These are phyloP conservation scores for Lasiurus borealis DNA, from an alignment of 2,113 vertebrate species.

Conservation along the genomic window DNA sequence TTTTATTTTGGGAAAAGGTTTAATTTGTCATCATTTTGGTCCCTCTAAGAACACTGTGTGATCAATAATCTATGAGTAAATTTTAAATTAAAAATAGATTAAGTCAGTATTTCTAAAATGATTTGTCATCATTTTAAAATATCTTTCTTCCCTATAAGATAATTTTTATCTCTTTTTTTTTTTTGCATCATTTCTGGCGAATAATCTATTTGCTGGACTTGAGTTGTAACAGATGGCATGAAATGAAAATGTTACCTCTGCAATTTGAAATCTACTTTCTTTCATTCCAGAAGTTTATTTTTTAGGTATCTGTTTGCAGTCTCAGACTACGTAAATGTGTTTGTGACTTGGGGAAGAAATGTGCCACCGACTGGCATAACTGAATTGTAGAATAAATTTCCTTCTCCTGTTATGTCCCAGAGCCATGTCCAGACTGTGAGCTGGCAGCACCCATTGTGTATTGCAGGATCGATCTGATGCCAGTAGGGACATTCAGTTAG, in stretches of 20 bases:
- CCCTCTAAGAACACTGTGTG: background rate
- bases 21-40: conserved; percentile 14
- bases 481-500: background rate
- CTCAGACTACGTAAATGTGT: conserved; percentile 49
- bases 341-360: conserved; percentile 51
- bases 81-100: conserved; percentile 15
- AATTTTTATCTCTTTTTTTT: conserved; percentile 17
- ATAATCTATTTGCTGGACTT: conserved; percentile 58
- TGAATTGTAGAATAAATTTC: conserved; percentile 49
- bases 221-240: conserved; percentile 61
- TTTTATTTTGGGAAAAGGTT: conserved; percentile 45
- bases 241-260: conserved; percentile 62
- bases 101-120: background rate
- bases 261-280: conserved; percentile 72
- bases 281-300: conserved; percentile 53
- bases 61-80: conserved; percentile 14
- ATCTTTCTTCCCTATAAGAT: conserved; percentile 15
- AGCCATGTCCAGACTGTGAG: background rate
- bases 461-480: background rate
- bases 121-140: background rate
- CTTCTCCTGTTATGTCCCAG: background rate
- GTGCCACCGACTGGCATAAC: conserved; percentile 17
- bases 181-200: conserved; percentile 35
- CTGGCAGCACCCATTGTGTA: background rate
- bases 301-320: conserved; percentile 30